Percentiles rank a stretch among this genome's conserved stretches.
phyloP scores from a whole-genome alignment of 2,888 invertebrate genomes.

The Pterobdella sp. region DNA sequence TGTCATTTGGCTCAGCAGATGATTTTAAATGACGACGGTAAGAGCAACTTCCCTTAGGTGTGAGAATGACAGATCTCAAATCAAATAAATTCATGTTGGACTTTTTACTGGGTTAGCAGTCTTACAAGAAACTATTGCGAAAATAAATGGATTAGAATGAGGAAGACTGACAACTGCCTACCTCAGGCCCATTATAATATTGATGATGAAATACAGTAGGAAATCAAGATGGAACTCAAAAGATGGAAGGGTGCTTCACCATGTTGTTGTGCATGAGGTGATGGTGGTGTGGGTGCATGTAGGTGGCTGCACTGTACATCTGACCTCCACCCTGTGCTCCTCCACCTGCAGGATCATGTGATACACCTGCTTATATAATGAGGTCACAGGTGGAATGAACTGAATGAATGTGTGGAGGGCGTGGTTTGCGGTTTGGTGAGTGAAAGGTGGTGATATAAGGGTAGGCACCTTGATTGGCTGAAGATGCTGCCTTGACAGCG shows the following conservation, averaged over 20 bases:
- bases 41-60: no score
- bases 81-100: no score
- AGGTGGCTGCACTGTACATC: background rate
- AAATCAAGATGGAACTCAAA: no score
- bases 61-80: no score
- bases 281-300: conserved; percentile 2
- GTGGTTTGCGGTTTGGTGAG: background rate
- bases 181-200: no score
- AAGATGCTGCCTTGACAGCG: conserved; percentile 16
- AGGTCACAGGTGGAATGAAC: background rate
- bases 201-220: no score
- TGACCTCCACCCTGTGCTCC: background rate
- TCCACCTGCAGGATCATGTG: background rate
- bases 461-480: conserved; percentile 11
- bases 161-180: no score
- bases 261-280: background rate
- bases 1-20: no score
- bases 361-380: background rate
- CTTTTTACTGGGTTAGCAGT: no score
- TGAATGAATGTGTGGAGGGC: background rate
- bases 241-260: background rate
- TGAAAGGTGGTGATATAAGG: background rate
- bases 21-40: no score
- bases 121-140: no score
- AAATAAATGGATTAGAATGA: no score